Base-by-base conservation (phyloP, 2,888 invertebrate species). In the Leucania comma region DNA sequence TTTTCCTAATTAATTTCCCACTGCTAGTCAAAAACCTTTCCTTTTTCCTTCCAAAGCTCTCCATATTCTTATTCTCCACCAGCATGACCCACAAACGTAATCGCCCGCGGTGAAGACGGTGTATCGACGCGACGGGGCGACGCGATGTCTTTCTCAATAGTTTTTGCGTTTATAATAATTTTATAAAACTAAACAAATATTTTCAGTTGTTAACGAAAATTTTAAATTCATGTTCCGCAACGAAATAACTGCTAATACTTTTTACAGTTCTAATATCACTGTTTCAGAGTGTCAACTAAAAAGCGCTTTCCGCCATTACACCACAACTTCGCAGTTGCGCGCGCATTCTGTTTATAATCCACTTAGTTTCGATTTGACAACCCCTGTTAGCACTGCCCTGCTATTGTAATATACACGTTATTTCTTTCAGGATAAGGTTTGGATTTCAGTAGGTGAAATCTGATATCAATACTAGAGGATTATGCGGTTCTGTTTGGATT, bases 271-370 rank as follows among this genome's bases (percentile, higher is more conserved):
- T 46, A 50, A 24, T 2, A 24, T 54, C 26, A 5, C 51, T 22
- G 59, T 56, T 70, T 29, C 29, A 35, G 10, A 38, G 68, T 67
- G 77, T 65, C 80, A 67, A 78, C 77, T 62, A 72, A 76, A 91
- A 93, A 91, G 87, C 85, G 87, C 93, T 88, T 82, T 80, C 78
- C 87, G 76, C 86, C 89, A 88, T 90, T 86, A 69, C 59, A 70
- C 72, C 59, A 73, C 75, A 87, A 89, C 89, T 84, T 89, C 89
- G 88, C 71, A 90, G 82, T 69, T 94, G 95, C 95, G 95, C 95
- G 95, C 95, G 95, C 95, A 95, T 2, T 80, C 58, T 94, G 92
- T 94, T 93, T 94, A 88, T 92, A 91, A 94, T 93, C 91, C 89
- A 88, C 86, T 93, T 92, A 90, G 78, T 74, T 91, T 91, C 93